Evolutionary conservation across 2,888 invertebrate species (phyloP), one percentile per base, ranked within the genome.

Genomic region (Drosophila greeni): DNA sequence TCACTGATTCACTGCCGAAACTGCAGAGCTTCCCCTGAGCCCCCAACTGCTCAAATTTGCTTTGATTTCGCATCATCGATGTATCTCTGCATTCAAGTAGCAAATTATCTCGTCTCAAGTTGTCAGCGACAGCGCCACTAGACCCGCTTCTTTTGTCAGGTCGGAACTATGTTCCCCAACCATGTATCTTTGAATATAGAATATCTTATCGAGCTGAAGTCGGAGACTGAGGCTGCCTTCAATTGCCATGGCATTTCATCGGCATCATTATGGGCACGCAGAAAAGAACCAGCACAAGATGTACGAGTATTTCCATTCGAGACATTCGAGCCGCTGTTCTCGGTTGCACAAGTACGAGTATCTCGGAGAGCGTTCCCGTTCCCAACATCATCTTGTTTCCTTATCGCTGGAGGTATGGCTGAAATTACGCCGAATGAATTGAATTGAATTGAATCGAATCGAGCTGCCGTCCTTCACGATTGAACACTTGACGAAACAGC

Each of bases 51-150:
- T 66, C 57, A 56, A 54, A 55, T 65, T 72, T 51, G 52, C 54
- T 48, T 70, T 48, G 34, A 55, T 49, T 56, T 18, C 54, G 37
- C 49, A 79, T 68, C 64, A 33, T 33, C 48, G 48, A 69, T 66
- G 74, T 72, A 81, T 62, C 60, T 62, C 65, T 59, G 66, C 47
- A 67, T 54, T 83, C 70, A 80, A 85, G 82, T 81, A 72, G 81
- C 83, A 84, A 84, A 81, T 85, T 83, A 81, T 83, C 72, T 76
- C 81, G 81, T 81, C 81, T 81, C 85, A 72, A 81, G 81, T 77
- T 83, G 85, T 83, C 85, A 85, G 72, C 59, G 64, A 66, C 83
- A 78, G 72, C 42, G 47, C 53, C 59, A 51, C 33, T 47, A 33
- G 40, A 48, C 40, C 36, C 53, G 47, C 71, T 37, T 69, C 74